Percentiles rank a stretch among this genome's conserved stretches.
Evolutionary conservation across 2,113 vertebrate genomes (phyloP).

Genomic region (Chlamydotis undulata): DNA sequence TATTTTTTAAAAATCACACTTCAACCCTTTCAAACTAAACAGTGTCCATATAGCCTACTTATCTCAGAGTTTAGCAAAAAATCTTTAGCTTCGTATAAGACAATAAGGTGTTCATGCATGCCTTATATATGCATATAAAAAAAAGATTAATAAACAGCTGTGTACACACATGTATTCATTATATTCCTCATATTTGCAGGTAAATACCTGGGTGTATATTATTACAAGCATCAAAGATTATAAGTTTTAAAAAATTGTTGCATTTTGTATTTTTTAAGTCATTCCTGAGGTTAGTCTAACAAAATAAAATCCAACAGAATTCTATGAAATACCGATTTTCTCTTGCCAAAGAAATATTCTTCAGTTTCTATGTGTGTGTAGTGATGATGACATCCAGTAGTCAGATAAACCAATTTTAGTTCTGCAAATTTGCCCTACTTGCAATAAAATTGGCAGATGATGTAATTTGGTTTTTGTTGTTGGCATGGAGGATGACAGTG

Average conservation of each 20-base stretch:
- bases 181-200: neutral
- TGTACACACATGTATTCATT: neutral
- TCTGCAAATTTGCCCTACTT: slow-evolving; percentile 22
- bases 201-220: neutral
- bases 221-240: neutral
- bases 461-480: slow-evolving; percentile 36
- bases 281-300: neutral
- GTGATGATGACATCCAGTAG: slow-evolving; percentile 30
- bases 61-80: neutral
- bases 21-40: neutral
- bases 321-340: neutral
- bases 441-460: slow-evolving; percentile 28
- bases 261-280: neutral
- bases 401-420: slow-evolving; percentile 25
- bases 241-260: neutral
- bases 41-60: neutral
- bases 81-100: neutral
- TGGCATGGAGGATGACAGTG: slow-evolving; percentile 7
- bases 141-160: neutral
- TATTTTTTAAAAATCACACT: neutral
- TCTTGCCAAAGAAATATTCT: slow-evolving; percentile 34
- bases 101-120: neutral
- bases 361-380: neutral
- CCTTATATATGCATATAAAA: neutral
- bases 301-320: neutral